Evolutionary conservation across 2,888 invertebrate species (phyloP).

Genomic region (Leptopterna dolabrata): DNA sequence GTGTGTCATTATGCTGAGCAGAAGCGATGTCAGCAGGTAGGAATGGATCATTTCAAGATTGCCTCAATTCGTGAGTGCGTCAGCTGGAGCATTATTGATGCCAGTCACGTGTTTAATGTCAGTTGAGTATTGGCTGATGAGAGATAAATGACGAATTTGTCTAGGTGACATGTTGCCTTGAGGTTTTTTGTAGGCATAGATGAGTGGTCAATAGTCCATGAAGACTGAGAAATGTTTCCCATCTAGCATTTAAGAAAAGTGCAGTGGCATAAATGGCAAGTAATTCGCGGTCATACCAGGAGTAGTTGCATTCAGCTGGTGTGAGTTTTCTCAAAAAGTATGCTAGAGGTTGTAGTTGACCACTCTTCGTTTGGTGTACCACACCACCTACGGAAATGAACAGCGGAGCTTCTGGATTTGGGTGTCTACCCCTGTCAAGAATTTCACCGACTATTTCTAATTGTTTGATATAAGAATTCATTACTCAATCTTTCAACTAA

Average conservation of each 20-base stretch:
- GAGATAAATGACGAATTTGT: slow-evolving; percentile 46
- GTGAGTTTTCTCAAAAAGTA: slow-evolving; percentile 57
- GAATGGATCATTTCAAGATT: slow-evolving; percentile 58
- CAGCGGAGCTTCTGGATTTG: slow-evolving; percentile 63
- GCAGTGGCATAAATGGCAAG: slow-evolving; percentile 54
- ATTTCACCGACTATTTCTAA: too few species aligned
- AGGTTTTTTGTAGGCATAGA: slow-evolving; percentile 25
- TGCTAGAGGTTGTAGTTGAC: slow-evolving; percentile 51
- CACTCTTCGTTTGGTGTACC: slow-evolving; percentile 64
- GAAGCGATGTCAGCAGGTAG: neutral
- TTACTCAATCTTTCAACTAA: too few species aligned
- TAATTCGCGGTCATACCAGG: slow-evolving; percentile 56
- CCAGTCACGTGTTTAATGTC: too few species aligned
- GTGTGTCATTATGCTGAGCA: neutral
- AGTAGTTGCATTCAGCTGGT: slow-evolving; percentile 49
- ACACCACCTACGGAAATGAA: slow-evolving; percentile 66
- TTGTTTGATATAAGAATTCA: too few species aligned
- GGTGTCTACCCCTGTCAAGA: too few species aligned
- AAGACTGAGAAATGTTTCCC: slow-evolving; percentile 54
- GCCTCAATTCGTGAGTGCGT: too few species aligned
- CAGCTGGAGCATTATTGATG: slow-evolving; percentile 29
- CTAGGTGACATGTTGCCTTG: too few species aligned
- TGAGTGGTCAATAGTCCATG: slow-evolving; percentile 47
- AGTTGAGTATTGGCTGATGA: slow-evolving; percentile 50
- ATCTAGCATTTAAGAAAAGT: slow-evolving; percentile 58